A percentile compares a stretch with the other conserved stretches of the same genome.
These are phyloP conservation scores for Eulemur rufifrons DNA, from an alignment of 2,113 vertebrate genomes.

Conservation along the genomic window DNA sequence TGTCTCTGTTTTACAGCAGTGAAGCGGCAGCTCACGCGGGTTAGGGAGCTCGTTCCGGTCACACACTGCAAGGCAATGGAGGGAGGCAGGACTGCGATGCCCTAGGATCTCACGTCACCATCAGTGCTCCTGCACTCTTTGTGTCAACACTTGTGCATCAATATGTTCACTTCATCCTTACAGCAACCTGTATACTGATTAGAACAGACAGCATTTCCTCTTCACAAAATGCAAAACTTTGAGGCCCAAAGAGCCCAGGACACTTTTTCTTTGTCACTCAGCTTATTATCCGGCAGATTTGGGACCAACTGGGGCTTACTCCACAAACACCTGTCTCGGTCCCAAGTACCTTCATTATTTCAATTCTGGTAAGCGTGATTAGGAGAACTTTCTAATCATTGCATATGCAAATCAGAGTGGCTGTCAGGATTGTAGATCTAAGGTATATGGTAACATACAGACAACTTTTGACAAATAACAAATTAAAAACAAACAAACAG, in stretches of 20 bases:
- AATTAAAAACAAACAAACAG: background rate
- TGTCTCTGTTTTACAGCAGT: background rate
- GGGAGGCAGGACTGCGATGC: fast-evolving
- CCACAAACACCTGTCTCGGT: background rate
- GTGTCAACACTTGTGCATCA: background rate
- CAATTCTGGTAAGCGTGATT: background rate
- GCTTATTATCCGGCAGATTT: background rate
- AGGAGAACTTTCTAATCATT: background rate
- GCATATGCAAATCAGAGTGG: background rate
- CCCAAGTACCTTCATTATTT: background rate
- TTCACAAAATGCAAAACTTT: background rate
- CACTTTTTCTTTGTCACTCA: background rate
- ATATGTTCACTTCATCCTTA: background rate
- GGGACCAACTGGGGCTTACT: background rate
- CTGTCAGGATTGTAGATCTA: background rate
- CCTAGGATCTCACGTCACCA: fast-evolving
- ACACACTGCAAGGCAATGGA: background rate
- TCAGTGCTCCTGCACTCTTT: background rate
- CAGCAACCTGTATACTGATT: background rate
- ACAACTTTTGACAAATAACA: background rate
- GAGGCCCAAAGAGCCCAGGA: background rate
- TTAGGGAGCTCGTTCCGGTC: background rate
- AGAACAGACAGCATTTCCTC: background rate
- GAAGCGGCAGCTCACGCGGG: background rate
- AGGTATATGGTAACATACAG: background rate